phyloP scores from a whole-genome alignment of 2,113 vertebrate species.

The Coptodon bakossiorum region DNA sequence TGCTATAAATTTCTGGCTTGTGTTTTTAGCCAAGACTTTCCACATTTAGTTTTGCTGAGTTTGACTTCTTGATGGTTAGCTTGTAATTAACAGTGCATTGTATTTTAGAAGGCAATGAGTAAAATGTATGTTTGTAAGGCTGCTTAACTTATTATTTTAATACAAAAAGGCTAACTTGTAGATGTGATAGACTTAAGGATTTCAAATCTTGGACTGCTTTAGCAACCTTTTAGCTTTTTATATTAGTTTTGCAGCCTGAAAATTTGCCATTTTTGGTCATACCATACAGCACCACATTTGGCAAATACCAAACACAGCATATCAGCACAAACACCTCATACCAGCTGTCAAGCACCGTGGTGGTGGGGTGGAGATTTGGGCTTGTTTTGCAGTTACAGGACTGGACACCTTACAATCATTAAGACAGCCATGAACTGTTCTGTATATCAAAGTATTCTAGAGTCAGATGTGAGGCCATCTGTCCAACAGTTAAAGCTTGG shows the following conservation, averaged over 20 bases:
- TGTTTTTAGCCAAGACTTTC: neutral
- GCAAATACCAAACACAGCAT: neutral
- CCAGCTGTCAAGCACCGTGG: neutral
- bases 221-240: neutral
- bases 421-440: neutral
- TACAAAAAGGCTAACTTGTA: neutral
- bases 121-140: neutral
- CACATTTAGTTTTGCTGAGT: neutral
- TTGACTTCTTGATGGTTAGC: neutral
- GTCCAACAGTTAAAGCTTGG: neutral
- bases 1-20: neutral
- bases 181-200: neutral
- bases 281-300: neutral
- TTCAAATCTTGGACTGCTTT: neutral
- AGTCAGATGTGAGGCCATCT: neutral
- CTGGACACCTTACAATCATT: neutral
- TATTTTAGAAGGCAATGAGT: neutral
- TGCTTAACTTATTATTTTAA: neutral
- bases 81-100: neutral
- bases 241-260: neutral
- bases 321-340: neutral
- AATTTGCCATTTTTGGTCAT: neutral
- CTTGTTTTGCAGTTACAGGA: neutral
- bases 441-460: neutral
- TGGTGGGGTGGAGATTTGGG: neutral